Conservation (phyloP, 2,888 invertebrate species). For the Drosophila pegasa region DNA sequence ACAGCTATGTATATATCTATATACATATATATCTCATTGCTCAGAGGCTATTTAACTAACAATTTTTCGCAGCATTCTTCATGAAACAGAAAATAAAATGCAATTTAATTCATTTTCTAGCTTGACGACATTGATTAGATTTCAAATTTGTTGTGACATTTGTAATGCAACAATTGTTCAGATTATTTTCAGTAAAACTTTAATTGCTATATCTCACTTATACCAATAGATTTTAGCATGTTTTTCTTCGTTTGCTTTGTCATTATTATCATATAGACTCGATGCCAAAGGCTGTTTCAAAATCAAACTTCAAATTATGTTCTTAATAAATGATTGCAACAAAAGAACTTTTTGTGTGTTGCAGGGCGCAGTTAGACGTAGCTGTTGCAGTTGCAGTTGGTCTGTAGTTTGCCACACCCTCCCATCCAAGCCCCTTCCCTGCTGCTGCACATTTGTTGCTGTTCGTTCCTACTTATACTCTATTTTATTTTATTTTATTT, state of each 20-base stretch:
- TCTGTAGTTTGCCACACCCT: constrained; percentile 30
- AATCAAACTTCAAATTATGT: not conserved
- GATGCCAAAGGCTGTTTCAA: not conserved
- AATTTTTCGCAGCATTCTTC: constrained; percentile 28
- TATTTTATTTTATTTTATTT: constrained; percentile 6
- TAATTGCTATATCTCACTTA: not conserved
- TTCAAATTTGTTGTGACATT: not conserved
- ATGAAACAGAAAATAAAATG: constrained; percentile 10
- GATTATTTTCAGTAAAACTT: too few species aligned
- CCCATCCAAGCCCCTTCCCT: constrained; percentile 5
- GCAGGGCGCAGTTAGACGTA: constrained; percentile 29
- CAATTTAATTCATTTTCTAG: too few species aligned
- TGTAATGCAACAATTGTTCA: not conserved
- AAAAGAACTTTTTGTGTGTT: constrained; percentile 34
- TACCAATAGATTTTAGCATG: not conserved
- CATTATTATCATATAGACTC: not conserved
- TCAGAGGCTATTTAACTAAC: constrained; percentile 53
- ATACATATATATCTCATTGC: constrained; percentile 5
- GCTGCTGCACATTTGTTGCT: constrained; percentile 39
- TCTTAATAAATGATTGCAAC: constrained; percentile 1
- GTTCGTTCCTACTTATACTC: constrained; percentile 34
- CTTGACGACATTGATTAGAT: not conserved
- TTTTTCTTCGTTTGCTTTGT: not conserved
- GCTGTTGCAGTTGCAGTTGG: constrained; percentile 22
- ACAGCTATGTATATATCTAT: not conserved